phyloP scores from a whole-genome alignment of 2,888 invertebrate genomes.

The Folsomia manolachei region DNA sequence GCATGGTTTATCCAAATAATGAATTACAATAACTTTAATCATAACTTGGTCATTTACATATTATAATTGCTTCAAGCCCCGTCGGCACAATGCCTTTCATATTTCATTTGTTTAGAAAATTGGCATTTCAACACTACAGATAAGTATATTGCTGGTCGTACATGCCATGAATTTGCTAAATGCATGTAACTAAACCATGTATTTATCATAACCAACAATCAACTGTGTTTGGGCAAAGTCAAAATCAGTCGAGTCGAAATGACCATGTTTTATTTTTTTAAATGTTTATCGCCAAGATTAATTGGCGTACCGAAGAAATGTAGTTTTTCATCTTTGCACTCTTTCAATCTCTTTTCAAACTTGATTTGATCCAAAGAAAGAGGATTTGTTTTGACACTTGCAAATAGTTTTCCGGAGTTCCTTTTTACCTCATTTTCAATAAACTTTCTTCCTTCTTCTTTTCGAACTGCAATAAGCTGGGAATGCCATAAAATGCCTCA shows the following conservation, averaged over 20 bases:
- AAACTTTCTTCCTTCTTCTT: not conserved
- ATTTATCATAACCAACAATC: too few species aligned
- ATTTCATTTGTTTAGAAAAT: too few species aligned
- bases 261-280: not conserved
- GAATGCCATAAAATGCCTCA: not conserved
- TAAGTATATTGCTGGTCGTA: too few species aligned
- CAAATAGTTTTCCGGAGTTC: too few species aligned
- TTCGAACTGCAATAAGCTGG: not conserved
- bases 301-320: constrained; percentile 1
- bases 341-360: not conserved
- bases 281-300: not conserved
- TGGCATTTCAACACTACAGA: too few species aligned
- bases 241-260: not conserved
- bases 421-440: not conserved
- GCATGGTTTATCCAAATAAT: too few species aligned
- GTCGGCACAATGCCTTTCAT: too few species aligned
- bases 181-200: too few species aligned
- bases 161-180: too few species aligned
- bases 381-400: too few species aligned
- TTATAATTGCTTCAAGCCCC: constrained; percentile 5
- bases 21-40: too few species aligned
- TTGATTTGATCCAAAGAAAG: too few species aligned
- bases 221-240: not conserved
- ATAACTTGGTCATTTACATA: constrained; percentile 8
- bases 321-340: constrained; percentile 12